Conservation (phyloP, 2,888 invertebrate species). For the Danaus chrysippus region DNA sequence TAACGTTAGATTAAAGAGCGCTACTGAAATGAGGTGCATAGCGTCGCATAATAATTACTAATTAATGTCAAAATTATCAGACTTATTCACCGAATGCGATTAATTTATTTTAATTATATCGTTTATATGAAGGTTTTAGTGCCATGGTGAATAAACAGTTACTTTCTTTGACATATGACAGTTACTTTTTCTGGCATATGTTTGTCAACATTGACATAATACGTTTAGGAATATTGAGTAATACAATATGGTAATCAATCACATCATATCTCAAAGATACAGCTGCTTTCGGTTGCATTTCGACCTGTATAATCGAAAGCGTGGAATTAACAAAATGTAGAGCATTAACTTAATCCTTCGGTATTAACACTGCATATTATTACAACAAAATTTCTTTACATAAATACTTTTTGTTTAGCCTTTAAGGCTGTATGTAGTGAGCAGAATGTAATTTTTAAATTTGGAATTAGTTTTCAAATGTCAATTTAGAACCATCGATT, state of each 20-base stretch:
- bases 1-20: constrained; percentile 44
- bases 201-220: too few species aligned
- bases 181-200: too few species aligned
- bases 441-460: background rate
- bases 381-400: background rate
- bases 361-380: background rate
- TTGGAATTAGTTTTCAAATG: background rate
- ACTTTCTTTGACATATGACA: too few species aligned
- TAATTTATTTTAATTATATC: constrained; percentile 7
- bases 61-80: constrained; percentile 26
- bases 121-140: constrained; percentile 8
- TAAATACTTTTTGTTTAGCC: background rate
- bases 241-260: background rate
- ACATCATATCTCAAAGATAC: constrained; percentile 11
- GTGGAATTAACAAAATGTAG: constrained; percentile 2
- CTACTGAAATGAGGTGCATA: constrained; percentile 29
- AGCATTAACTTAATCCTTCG: constrained; percentile 1
- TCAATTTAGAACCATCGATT: constrained; percentile 28
- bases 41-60: constrained; percentile 31
- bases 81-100: constrained; percentile 12
- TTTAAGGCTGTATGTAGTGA: background rate
- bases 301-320: constrained; percentile 10
- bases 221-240: too few species aligned
- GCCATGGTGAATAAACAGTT: background rate
- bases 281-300: constrained; percentile 15